Evolutionary conservation across 2,113 vertebrate genomes (phyloP), one percentile per base, ranked within the genome.

Genomic region (Pavo muticus): DNA sequence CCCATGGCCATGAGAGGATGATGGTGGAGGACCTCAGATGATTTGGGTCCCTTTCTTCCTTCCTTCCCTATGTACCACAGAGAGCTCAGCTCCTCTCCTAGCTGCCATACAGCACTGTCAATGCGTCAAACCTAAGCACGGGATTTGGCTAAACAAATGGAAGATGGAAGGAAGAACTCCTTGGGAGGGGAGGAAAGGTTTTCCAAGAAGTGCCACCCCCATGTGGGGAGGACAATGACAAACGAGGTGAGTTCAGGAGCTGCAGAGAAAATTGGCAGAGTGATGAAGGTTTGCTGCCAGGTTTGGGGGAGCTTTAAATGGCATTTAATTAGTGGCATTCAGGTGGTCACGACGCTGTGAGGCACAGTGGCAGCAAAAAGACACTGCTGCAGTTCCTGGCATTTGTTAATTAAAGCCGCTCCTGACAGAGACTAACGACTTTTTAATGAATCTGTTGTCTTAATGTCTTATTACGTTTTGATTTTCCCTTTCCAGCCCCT

Each of bases 381-480:
- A 60, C 89, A 92, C 84, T 14, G 30, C 79, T 77, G 91, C 91
- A 84, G 56, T 63, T 90, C 92, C 82, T 50, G 91, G 90, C 72
- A 30, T 95, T 97, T 87, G 93, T 96, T 97, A 96, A 97, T 97
- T 97, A 95, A 94, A 93, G 95, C 79, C 19, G 54, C 87, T 83
- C 90, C 92, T 95, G 96, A 93, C 94, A 91, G 92, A 88, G 87
- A 97, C 91, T 96, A 97, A 96, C 47, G 91, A 92, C 67, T 87
- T 92, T 47, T 95, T 96, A 97, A 96, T 96, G 95, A 93, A 59
- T 91, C 92, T 80, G 95, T 97, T 94, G 82, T 96, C 83, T 87
- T 77, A 88, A 93, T 69, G 87, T 85, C 93, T 90, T 59, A 74
- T 45, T 87, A 91, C 79, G 89, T 79, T 93, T 84, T 90, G 95